Evolutionary conservation across 2,113 vertebrate genomes (phyloP).

Genomic region (Myocastor coypus): DNA sequence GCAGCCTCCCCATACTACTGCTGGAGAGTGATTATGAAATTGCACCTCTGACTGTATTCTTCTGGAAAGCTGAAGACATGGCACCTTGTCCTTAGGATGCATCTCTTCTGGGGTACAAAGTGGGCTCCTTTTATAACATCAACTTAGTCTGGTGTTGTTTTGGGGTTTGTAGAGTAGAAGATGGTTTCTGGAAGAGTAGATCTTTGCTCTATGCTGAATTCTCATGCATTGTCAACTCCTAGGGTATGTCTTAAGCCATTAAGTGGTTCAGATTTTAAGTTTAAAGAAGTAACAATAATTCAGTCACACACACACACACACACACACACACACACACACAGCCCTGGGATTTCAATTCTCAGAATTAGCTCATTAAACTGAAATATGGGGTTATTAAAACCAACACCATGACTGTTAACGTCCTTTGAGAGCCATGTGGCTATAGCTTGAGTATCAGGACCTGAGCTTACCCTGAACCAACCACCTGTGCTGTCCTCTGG

Average conservation of each 20-base stretch:
- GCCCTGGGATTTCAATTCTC: slow-evolving; percentile 21
- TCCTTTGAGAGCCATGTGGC: not conserved
- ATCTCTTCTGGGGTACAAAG: not conserved
- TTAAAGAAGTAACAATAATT: slow-evolving; percentile 35
- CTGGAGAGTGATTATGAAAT: not conserved
- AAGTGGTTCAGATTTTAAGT: slow-evolving; percentile 51
- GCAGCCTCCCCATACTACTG: not conserved
- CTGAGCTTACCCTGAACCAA: not conserved
- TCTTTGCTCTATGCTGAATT: slow-evolving; percentile 13
- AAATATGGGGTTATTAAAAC: slow-evolving; percentile 37
- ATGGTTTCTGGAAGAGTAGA: slow-evolving; percentile 23
- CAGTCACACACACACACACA: not conserved
- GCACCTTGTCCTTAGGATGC: not conserved
- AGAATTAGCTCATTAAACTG: slow-evolving; percentile 44
- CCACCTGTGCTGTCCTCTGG: not conserved
- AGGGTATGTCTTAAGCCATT: slow-evolving; percentile 13
- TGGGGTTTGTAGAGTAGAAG: not conserved
- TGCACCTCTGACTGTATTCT: not conserved
- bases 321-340: not conserved
- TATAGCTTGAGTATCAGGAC: not conserved
- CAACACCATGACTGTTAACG: not conserved
- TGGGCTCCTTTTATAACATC: not conserved
- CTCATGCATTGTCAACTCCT: not conserved
- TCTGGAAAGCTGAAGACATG: not conserved
- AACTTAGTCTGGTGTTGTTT: not conserved